Base-by-base conservation (phyloP, 2,797 vertebrate genomes). In the Notolepis coatsorum region DNA sequence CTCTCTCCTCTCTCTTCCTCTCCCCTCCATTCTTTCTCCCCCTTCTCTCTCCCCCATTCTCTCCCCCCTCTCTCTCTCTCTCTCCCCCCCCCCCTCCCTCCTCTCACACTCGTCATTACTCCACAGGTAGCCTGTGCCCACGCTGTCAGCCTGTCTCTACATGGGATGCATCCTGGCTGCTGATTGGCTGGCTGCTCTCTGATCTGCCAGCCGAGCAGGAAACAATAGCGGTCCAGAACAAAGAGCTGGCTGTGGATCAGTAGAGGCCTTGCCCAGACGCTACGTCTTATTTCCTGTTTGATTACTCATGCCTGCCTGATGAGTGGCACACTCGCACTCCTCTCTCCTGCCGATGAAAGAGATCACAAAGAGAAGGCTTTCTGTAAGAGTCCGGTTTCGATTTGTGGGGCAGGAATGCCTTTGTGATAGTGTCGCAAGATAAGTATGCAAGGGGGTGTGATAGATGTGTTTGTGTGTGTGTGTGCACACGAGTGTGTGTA, bases 271-370 rank as follows among this genome's bases (percentile, higher is more conserved):
- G 68, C 53, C 74, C 72, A 89, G 88, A 90, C 86, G 66, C 84
- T 84, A 88, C 79, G 84, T 88, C 80, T 82, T 80, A 69, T 88
- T 87, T 87, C 82, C 84, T 84, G 70, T 80, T 80, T 85, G 85
- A 88, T 89, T 90, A 89, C 85, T 90, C 89, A 88, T 69, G 77
- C 73, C 79, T 70, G 81, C 74, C 66, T 66, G 78, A 84, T 73
- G 80, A 82, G 79, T 77, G 2, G 69, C 83, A 79, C 74, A 73
- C 87, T 81, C 73, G 15, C 62, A 80, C 76, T 82, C 81, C 80
- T 80, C 68, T 77, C 63, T 56, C 20, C 70, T 80, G 72, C 57
- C 67, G 13, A 13, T 60, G 55, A 73, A 57, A 79, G 75, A 66
- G 75, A 67, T 82, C 43, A 54, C 74, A 79, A 82, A 82, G 68